phyloP scores from a whole-genome alignment of 1,140 invertebrate species.

The Heliconius hewitsoni region DNA sequence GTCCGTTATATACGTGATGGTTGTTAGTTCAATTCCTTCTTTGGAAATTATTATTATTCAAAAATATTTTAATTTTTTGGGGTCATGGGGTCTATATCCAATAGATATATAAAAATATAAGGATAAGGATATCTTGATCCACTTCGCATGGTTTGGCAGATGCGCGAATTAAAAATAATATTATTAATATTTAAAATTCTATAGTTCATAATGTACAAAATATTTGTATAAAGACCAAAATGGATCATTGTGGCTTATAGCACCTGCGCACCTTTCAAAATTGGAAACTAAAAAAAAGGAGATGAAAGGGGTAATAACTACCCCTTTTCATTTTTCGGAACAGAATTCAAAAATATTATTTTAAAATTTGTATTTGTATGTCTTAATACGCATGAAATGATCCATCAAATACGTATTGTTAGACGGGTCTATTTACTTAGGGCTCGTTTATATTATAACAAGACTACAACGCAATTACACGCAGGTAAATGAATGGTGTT shows the following conservation, averaged over 20 bases:
- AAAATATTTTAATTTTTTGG: too few species aligned
- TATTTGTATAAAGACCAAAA: neutral
- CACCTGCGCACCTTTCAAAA: neutral
- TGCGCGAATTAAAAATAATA: neutral
- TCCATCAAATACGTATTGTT: neutral
- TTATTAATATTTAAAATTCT: neutral
- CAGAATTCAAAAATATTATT: neutral
- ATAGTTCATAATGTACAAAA: neutral
- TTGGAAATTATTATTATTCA: neutral
- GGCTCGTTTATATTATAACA: neutral
- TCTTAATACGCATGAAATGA: constrained; percentile 4
- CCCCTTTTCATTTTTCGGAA: neutral
- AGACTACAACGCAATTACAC: constrained; percentile 11
- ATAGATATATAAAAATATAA: too few species aligned
- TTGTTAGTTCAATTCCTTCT: neutral
- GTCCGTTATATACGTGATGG: neutral
- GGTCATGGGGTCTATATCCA: neutral
- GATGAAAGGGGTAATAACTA: neutral
- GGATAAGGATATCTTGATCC: neutral
- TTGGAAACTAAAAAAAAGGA: neutral
- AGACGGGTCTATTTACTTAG: neutral
- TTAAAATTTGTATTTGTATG: neutral
- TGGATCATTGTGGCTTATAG: neutral
- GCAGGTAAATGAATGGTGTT: neutral
- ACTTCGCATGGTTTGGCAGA: neutral